phyloP scores from a whole-genome alignment of 1,140 invertebrate species.

The Lineus longissimus region DNA sequence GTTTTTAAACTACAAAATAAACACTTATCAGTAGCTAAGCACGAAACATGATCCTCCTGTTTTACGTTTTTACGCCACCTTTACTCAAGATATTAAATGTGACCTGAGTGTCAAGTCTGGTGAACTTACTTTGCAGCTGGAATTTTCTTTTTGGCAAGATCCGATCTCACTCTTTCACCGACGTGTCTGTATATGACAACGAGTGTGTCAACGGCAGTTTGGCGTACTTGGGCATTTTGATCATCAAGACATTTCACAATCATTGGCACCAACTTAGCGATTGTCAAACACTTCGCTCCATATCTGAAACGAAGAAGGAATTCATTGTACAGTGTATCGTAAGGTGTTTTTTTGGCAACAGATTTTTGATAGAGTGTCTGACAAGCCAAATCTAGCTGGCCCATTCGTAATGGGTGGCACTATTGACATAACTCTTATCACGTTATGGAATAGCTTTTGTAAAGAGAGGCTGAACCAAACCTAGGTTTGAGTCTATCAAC shows the following conservation, averaged over 20 bases:
- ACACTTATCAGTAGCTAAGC: too few relatives aligned
- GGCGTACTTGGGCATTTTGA: conserved; percentile 77
- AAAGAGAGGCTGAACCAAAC: neutral
- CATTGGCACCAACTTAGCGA: conserved; percentile 76
- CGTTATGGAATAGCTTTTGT: neutral
- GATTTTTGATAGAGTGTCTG: neutral
- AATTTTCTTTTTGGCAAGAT: conserved; percentile 74
- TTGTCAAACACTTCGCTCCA: conserved; percentile 73
- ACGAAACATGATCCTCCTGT: too few relatives aligned
- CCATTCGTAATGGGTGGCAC: neutral
- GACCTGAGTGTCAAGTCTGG: too few relatives aligned
- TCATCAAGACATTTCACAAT: conserved; percentile 83
- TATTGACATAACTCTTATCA: neutral
- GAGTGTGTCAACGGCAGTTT: conserved; percentile 78
- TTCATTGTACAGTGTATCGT: conserved; percentile 15
- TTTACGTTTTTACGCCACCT: too few relatives aligned
- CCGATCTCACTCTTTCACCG: conserved; percentile 78
- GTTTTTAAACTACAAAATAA: too few relatives aligned
- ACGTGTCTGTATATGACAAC: conserved; percentile 91
- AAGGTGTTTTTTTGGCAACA: neutral
- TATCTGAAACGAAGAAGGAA: conserved; percentile 62
- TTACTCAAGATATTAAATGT: too few relatives aligned
- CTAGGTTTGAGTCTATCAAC: neutral
- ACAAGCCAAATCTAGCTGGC: too few relatives aligned
- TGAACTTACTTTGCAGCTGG: conserved; percentile 72